Percentiles rank a stretch among this genome's conserved stretches.
Evolutionary conservation across 2,113 vertebrate genomes (phyloP).

Genomic region (Anser brachyrhynchus): DNA sequence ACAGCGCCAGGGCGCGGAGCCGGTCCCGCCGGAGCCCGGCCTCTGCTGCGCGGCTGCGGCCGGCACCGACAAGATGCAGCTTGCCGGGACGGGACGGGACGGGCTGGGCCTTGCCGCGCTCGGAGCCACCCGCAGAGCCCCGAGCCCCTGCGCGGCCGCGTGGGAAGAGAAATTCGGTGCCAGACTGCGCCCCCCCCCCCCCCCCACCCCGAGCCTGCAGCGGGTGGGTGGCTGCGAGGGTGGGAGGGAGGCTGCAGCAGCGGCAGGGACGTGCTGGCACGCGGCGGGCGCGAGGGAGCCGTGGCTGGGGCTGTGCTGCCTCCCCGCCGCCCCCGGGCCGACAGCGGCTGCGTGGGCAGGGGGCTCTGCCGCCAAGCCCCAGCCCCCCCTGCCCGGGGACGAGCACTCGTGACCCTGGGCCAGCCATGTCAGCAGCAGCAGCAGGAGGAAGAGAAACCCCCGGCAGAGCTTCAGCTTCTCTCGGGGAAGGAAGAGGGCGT

Average conservation of each 20-base stretch:
- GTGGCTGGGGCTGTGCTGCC: neutral
- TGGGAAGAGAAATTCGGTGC: neutral
- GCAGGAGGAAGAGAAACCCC: conserved; percentile 63
- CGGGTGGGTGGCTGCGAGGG: neutral
- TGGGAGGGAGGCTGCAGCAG: neutral
- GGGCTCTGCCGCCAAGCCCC: neutral
- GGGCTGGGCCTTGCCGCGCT: accelerated
- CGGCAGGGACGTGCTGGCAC: neutral
- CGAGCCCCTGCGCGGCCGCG: accelerated
- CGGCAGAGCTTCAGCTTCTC: conserved; percentile 14
- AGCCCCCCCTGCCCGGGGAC: neutral
- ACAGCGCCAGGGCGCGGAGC: neutral
- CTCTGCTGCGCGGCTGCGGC: neutral
- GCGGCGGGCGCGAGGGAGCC: neutral
- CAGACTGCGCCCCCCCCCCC: neutral
- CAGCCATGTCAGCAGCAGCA: conserved; percentile 48
- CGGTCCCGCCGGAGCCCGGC: accelerated
- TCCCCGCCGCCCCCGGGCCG: neutral
- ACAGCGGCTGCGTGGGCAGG: neutral
- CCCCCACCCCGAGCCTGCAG: neutral
- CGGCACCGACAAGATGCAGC: neutral
- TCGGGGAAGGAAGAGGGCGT: conserved; percentile 20
- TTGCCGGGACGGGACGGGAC: accelerated
- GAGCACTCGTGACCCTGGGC: neutral
- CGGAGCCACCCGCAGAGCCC: neutral